Evolutionary conservation across 2,888 invertebrate species (phyloP), one percentile per base, ranked within the genome.

Genomic region (Melangyna quadrimaculata): DNA sequence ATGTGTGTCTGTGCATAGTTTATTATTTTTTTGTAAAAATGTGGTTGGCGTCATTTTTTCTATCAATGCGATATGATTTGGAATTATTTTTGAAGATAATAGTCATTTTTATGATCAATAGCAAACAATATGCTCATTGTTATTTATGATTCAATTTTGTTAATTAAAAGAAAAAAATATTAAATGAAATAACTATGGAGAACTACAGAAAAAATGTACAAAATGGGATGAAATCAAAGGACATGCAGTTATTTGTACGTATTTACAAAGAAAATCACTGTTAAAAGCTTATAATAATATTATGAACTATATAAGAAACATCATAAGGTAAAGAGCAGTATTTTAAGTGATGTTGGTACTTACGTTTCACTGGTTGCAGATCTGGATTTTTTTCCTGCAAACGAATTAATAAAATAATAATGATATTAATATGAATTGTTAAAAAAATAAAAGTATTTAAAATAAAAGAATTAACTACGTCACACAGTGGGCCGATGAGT

Each of bases 351-450:
- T 17, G 2, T n/a, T 14, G 24, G 10, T 89, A 92, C 92, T 92
- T 91, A 92, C 92, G 92, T 92, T 91, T 92, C 92, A 59, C 91
- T 91, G 87, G 91, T 90, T 65, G 90, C 88, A 87, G 91, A 89
- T 88, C 91, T 91, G 29, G 91, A 88, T 27, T 91, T 90, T 90
- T 91, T 91, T 37, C 89, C 92, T 92, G 90, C 55, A 90, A 88
- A 22, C 24, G 87, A 40, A 79, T 65, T 10, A 24, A 51, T 51
- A 53, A 40, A 27, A 17, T 24, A 69, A 61, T 37, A 43, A 71
- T 19, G 29, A 61, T 14, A n/a, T 1, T 1, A 35, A 53, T 5
- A 53, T 3, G 7, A 43, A 10, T 45, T 19, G 5, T 8, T 1
- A 17, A 40, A 3, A 17, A 17, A 17, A 43, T n/a, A 0, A n/a